Base-by-base conservation (phyloP, 2,797 vertebrate genomes). In the Danio jaintianensis region DNA sequence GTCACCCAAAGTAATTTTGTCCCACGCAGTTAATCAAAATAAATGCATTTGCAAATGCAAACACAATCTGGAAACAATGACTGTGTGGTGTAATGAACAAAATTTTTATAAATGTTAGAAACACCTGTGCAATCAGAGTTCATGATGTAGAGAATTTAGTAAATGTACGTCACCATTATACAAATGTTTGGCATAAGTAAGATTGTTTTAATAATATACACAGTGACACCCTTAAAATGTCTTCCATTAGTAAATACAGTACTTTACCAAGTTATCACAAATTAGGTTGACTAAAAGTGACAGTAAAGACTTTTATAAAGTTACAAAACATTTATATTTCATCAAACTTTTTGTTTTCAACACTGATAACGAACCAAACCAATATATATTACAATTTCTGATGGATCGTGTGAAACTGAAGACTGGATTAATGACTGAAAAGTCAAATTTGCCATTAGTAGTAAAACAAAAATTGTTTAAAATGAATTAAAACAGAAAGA, bases 71-170 rank as follows among this genome's bases (percentile, higher is more conserved):
- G 63, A 66, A 45, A 48, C 20, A 11, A 2, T 22, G 66, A 38
- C 52, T 69, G 22, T 10, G 47, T 18, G 15, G 0, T 6, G 15
- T 47, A 38, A 52, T 69, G 22, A n/a, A 68, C 22, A 52, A 52
- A 47, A 69, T 40, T 2, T 12, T 69, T 52, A 69, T 52, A 38
- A 69, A 38, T 69, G 52, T 18, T 69, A 48, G 15, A 69, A 38
- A 69, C 47, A 69, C 52, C 48, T 69, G 66, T 50, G 15, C 15
- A 52, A 9, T 7, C 47, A 11, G 18, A 29, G 7, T 47, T 67
- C 2, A 43, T 7, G 18, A 22, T 38, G 22, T 68, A 9, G 8
- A 6, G 15, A 29, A 36, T 68, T 68, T 66, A 7, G 1, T 56
- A 22, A 56, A 56, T 10, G 5, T 5, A 10, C 2, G 18, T n/a